Base-by-base conservation (phyloP, 2,797 vertebrate genomes). In the Catharus ustulatus region DNA sequence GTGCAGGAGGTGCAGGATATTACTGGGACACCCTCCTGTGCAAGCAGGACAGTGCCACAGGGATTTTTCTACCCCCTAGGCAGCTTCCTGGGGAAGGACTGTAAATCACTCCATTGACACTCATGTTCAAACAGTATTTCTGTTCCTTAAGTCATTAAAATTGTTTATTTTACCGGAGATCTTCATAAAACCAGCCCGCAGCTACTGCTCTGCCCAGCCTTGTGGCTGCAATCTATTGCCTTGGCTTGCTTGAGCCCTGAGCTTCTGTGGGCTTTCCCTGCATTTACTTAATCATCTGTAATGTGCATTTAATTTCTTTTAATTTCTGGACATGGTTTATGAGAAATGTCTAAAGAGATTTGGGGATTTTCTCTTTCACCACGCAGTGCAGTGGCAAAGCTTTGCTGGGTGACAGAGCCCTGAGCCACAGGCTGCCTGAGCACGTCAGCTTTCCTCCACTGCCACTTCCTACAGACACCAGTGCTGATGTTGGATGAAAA, bases 301-400 rank as follows among this genome's bases (percentile, higher is more conserved):
- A 80, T 34, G 34, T 77, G 83, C 79, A 23, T 95, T 90, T 90
- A 71, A 90, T 95, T 88, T 71, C 63, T 89, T 90, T 48, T 90
- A 77, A 89, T 95, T 90, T 93, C 86, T 76, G 78, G 32, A 29
- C 0, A 2, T 63, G 32, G 45, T 73, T 90, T 76, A 17, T 83
- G 61, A 57, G 92, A 75, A 93, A 36, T 15, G 62, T 94, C 95
- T 84, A 5, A 87, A 67, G 30, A 45, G 55, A 79, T 92, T 76
- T 81, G 84, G 69, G 78, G 88, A 72, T 95, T 85, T 89, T 93
- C 80, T 80, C 83, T 85, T 42, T 54, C 72, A 10, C 42, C 6
- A 10, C 1, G 0, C 59, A 69, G 72, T 1, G 0, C 0, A 3
- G 69, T 77, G 90, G 86, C 83, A 76, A 77, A 90, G 84, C 88